phyloP scores from a whole-genome alignment of 2,888 invertebrate species.

The Leptinotarsa peninsularis region DNA sequence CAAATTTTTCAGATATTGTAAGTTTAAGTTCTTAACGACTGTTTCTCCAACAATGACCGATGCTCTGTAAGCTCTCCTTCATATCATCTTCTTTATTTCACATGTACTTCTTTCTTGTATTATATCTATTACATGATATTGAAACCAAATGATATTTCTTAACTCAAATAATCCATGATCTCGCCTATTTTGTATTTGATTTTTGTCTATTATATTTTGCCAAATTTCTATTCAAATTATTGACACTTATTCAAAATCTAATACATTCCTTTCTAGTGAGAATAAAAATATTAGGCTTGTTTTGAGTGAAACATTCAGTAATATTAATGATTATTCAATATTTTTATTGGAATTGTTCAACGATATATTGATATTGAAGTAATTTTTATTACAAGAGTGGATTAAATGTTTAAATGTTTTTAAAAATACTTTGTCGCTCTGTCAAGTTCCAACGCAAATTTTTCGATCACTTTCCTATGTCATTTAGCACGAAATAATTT shows the following conservation, averaged over 20 bases:
- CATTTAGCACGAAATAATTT: constrained; percentile 30
- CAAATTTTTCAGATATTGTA: not conserved
- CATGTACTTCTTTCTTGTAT: not conserved
- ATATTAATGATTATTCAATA: constrained; percentile 37
- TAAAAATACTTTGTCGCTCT: constrained; percentile 31
- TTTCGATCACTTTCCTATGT: constrained; percentile 29
- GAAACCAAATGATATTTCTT: constrained; percentile 15
- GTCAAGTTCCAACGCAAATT: constrained; percentile 29
- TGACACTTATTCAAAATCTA: constrained; percentile 27
- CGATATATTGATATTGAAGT: constrained; percentile 30
- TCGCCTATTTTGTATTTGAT: not conserved
- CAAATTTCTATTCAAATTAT: constrained; percentile 4
- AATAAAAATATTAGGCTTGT: constrained; percentile 41
- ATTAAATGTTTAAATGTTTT: constrained; percentile 38
- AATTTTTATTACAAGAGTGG: constrained; percentile 32
- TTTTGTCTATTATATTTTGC: too few relatives aligned
- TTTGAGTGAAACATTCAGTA: constrained; percentile 51
- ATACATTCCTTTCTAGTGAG: constrained; percentile 54
- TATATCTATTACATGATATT: not conserved
- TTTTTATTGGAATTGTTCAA: constrained; percentile 35
- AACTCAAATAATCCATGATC: constrained; percentile 17
- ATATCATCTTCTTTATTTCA: constrained; percentile 6
- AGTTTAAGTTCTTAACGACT: not conserved
- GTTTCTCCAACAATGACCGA: not conserved
- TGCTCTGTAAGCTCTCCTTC: constrained; percentile 16